Evolutionary conservation across 1,140 invertebrate genomes (phyloP).

Genomic region (Pararge aegeria): DNA sequence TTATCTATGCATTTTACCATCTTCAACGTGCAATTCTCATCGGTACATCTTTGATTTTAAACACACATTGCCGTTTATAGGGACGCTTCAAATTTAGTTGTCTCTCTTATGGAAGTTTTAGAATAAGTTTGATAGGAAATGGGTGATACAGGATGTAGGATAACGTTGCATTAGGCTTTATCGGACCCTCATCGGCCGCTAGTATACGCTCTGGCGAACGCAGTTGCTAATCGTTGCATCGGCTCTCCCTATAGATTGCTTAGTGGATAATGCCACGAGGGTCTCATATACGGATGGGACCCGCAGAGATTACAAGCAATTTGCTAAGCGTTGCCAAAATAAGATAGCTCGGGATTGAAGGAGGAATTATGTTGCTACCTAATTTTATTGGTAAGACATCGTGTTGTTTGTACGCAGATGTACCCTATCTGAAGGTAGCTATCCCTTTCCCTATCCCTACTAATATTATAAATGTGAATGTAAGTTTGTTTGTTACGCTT

Average conservation of each 20-base stretch:
- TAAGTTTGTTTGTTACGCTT: too few relatives aligned
- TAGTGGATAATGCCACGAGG: constrained; percentile 54
- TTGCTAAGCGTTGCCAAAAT: constrained; percentile 57
- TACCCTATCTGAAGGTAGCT: too few relatives aligned
- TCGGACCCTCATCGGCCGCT: constrained; percentile 51
- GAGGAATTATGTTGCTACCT: neutral
- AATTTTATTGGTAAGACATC: constrained; percentile 25
- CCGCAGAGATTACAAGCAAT: constrained; percentile 55
- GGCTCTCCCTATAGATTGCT: constrained; percentile 52
- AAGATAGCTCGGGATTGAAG: constrained; percentile 34
- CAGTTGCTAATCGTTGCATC: constrained; percentile 57
- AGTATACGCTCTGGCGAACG: constrained; percentile 47
- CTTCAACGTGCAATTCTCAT: too few relatives aligned
- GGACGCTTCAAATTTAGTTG: constrained; percentile 11
- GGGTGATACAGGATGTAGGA: constrained; percentile 10
- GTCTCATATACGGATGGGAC: constrained; percentile 57
- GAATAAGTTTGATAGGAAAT: constrained; percentile 19
- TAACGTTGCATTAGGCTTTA: constrained; percentile 52
- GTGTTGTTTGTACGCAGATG: too few relatives aligned
- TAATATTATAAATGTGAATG: too few relatives aligned
- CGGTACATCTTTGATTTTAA: too few relatives aligned
- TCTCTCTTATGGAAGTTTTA: constrained; percentile 14
- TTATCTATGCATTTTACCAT: too few relatives aligned
- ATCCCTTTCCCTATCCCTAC: neutral
- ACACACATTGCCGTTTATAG: neutral